Conservation (phyloP, 2,888 invertebrate species). For the Sepioteuthis lessoniana region DNA sequence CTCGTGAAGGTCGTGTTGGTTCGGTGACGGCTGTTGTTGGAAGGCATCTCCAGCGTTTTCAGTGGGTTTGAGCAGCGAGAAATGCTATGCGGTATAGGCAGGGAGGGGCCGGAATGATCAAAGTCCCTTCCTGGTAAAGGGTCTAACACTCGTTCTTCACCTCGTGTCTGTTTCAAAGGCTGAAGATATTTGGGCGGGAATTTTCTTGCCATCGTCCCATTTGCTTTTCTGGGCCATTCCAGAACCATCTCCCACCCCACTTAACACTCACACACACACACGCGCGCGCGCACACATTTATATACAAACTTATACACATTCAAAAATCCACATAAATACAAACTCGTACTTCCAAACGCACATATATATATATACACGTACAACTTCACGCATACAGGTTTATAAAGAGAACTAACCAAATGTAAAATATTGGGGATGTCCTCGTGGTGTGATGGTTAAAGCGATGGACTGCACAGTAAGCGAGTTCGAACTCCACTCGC, state of each 20-base stretch:
- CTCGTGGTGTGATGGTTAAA: too few species aligned
- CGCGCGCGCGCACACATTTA: too few species aligned
- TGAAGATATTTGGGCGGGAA: not conserved
- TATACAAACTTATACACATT: too few species aligned
- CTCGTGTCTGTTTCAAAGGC: not conserved
- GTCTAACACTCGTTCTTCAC: not conserved
- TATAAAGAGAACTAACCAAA: too few species aligned
- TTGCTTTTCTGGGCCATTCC: not conserved
- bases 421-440: too few species aligned
- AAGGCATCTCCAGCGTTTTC: not conserved
- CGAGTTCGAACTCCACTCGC: too few species aligned
- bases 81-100: not conserved
- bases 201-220: constrained; percentile 14
- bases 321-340: not conserved
- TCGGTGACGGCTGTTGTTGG: not conserved
- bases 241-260: not conserved
- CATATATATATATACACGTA: not conserved
- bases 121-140: not conserved
- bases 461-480: too few species aligned
- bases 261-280: not conserved
- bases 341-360: not conserved
- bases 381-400: too few species aligned
- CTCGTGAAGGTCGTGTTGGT: not conserved
- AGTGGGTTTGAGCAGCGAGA: not conserved
- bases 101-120: not conserved